Conservation (phyloP, 1,140 invertebrate genomes). For the Drosophila guanche region DNA sequence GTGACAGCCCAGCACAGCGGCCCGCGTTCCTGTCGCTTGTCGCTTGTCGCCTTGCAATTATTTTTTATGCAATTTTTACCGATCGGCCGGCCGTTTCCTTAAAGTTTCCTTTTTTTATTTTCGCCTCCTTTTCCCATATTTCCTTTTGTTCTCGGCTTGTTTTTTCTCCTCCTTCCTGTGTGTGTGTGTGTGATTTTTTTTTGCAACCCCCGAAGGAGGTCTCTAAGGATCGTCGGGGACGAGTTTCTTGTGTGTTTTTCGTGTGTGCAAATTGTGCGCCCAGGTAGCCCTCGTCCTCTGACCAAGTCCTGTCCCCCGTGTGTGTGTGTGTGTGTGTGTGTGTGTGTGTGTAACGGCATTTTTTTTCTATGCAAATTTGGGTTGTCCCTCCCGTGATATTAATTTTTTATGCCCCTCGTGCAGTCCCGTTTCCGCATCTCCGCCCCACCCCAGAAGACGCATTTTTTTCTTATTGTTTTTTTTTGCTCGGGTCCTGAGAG, state of each 20-base stretch:
- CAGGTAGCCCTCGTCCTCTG: slow-evolving; percentile 20
- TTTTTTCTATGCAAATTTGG: slow-evolving; percentile 79
- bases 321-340: neutral
- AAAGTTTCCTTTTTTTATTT: slow-evolving; percentile 37
- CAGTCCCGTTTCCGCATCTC: slow-evolving; percentile 16
- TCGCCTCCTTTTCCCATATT: slow-evolving; percentile 9
- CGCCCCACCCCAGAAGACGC: neutral
- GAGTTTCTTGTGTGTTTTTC: no score
- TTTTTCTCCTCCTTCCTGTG: no score
- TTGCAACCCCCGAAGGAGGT: slow-evolving; percentile 38
- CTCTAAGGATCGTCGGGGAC: slow-evolving; percentile 7
- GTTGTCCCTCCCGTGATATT: slow-evolving; percentile 60
- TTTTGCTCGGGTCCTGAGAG: slow-evolving; percentile 3
- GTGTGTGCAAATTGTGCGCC: slow-evolving; percentile 19
- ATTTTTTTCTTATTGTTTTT: slow-evolving; percentile 60
- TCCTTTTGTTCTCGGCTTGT: no score
- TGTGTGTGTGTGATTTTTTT: slow-evolving; percentile 11
- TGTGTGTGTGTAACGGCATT: slow-evolving; percentile 70
- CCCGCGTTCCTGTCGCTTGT: slow-evolving; percentile 33
- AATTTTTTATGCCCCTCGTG: slow-evolving; percentile 79
- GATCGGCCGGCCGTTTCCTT: slow-evolving; percentile 56
- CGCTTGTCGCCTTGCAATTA: slow-evolving; percentile 69
- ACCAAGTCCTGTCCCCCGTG: slow-evolving; percentile 25
- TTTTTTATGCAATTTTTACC: slow-evolving; percentile 79
- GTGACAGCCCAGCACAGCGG: slow-evolving; percentile 27